A percentile compares a stretch with the other conserved stretches of the same genome.
Conservation (phyloP, 2,888 invertebrate genomes). For the Digitonthophagus gazella region DNA sequence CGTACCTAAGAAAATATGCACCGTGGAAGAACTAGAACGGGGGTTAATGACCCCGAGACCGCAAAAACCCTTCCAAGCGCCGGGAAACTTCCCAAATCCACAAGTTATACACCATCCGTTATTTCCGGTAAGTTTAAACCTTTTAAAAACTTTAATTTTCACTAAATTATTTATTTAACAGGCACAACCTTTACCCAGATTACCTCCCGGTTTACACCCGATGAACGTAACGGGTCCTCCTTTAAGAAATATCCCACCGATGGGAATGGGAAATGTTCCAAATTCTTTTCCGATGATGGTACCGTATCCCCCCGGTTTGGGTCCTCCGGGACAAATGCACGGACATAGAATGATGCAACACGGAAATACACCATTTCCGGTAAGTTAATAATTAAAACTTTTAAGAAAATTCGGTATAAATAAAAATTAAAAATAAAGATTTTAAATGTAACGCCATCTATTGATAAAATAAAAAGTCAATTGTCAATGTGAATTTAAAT, state of each 20-base stretch:
- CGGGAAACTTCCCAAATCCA: slow-evolving; percentile 27
- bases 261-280: slow-evolving; percentile 39
- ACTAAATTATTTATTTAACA: slow-evolving; percentile 37
- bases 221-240: slow-evolving; percentile 48
- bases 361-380: slow-evolving; percentile 34
- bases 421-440: slow-evolving; percentile 5
- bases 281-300: slow-evolving; percentile 40
- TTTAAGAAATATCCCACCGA: slow-evolving; percentile 36
- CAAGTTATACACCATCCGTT: slow-evolving; percentile 40
- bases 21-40: slow-evolving; percentile 72
- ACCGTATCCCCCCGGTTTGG: slow-evolving; percentile 29
- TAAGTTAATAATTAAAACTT: slow-evolving; percentile 17
- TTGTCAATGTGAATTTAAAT: neutral
- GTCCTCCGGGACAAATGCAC: slow-evolving; percentile 30
- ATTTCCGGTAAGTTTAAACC: too few relatives aligned
- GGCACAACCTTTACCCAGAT: slow-evolving; percentile 43
- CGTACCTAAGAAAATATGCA: slow-evolving; percentile 62
- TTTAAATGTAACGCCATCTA: neutral
- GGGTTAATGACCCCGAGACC: slow-evolving; percentile 53
- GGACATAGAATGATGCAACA: slow-evolving; percentile 33
- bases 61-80: slow-evolving; percentile 10
- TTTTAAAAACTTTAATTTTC: slow-evolving; percentile 10
- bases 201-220: slow-evolving; percentile 51
- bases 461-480: neutral
- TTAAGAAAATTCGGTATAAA: neutral